A percentile compares a stretch with the other conserved stretches of the same genome.
These are phyloP conservation scores for Spisula subtruncata DNA, from an alignment of 2,888 invertebrate genomes.

Conservation along the genomic window DNA sequence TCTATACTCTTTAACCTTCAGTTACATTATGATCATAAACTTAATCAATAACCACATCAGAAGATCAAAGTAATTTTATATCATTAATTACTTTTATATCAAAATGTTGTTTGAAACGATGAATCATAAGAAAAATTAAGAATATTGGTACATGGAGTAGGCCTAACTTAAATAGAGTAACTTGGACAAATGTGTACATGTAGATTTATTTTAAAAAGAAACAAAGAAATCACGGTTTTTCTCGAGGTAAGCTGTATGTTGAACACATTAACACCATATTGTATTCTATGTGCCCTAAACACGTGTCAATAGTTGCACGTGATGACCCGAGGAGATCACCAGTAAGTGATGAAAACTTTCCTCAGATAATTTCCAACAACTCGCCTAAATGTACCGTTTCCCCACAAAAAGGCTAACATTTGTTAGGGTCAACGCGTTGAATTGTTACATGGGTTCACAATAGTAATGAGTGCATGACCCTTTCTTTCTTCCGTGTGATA, in stretches of 20 bases:
- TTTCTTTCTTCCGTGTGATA: neutral
- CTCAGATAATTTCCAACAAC: neutral
- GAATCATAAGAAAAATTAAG: no score
- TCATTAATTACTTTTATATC: no score
- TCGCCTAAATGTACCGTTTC: no score
- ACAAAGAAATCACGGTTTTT: constrained; percentile 3
- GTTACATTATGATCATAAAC: no score
- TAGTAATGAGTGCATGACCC: neutral
- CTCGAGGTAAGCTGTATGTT: neutral
- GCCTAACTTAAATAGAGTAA: no score
- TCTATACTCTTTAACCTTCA: no score
- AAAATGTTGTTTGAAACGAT: no score
- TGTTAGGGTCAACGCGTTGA: neutral
- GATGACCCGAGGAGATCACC: neutral
- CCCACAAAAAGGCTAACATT: no score
- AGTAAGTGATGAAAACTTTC: neutral
- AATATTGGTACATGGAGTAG: no score
- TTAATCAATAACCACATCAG: no score
- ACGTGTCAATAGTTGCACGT: neutral
- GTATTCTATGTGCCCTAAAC: neutral
- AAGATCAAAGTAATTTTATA: no score
- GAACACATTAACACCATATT: neutral
- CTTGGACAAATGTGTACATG: no score
- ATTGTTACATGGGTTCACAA: neutral
- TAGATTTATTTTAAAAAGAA: neutral